These are phyloP conservation scores for Alectoris magna DNA, from an alignment of 2,797 vertebrate genomes.

Conservation along the genomic window DNA sequence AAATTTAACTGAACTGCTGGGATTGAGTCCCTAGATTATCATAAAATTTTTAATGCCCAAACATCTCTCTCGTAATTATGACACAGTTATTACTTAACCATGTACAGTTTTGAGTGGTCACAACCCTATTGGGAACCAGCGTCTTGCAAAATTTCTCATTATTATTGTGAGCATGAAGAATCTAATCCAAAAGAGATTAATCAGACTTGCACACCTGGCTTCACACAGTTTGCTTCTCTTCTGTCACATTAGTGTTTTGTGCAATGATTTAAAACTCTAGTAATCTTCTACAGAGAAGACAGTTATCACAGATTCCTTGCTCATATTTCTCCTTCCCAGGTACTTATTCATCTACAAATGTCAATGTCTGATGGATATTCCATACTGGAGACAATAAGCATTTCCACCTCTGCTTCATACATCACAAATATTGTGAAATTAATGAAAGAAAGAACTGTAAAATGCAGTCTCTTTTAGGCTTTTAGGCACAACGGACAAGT, in stretches of 20 bases:
- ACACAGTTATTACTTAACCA: not conserved
- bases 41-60: not conserved
- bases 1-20: not conserved
- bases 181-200: conserved; percentile 36
- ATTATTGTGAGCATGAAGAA: conserved; percentile 39
- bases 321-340: not conserved
- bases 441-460: not conserved
- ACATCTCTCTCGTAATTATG: not conserved
- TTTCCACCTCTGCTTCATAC: not conserved
- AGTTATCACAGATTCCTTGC: not conserved
- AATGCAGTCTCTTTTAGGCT: not conserved
- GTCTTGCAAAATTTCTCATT: conserved; percentile 35
- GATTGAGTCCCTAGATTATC: not conserved
- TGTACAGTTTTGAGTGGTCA: conserved; percentile 12
- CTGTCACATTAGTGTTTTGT: not conserved
- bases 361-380: not conserved
- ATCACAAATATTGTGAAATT: not conserved
- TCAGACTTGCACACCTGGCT: conserved; percentile 27
- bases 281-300: not conserved
- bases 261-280: conserved; percentile 1
- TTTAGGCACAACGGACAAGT: not conserved
- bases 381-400: not conserved
- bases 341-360: not conserved
- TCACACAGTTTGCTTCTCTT: conserved; percentile 18
- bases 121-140: not conserved